Percentiles rank a stretch among this genome's conserved stretches.
phyloP scores from a whole-genome alignment of 2,113 vertebrate genomes.

The Urocolius indicus region DNA sequence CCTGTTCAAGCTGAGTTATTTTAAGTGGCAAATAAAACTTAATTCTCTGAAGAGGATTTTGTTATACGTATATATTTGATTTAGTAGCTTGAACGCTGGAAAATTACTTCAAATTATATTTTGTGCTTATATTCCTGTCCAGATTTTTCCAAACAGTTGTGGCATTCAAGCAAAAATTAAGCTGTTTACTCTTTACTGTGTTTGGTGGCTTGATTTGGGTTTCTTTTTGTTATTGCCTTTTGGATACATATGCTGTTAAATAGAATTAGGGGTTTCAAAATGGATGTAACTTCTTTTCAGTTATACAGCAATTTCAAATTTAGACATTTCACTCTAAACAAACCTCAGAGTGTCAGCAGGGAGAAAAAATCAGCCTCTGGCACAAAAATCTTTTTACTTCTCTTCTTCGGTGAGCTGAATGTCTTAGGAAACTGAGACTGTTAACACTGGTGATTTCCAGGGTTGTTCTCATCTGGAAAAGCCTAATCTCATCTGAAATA shows the following conservation, averaged over 20 bases:
- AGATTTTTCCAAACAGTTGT: not conserved
- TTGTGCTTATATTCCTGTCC: not conserved
- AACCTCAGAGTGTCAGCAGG: not conserved
- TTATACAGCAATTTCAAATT: not conserved
- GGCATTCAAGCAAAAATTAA: not conserved
- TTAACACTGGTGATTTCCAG: not conserved
- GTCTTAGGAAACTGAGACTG: not conserved
- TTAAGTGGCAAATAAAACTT: not conserved
- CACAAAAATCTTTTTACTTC: not conserved
- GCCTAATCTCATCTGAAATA: not conserved
- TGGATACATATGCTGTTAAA: not conserved
- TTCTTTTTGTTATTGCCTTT: not conserved
- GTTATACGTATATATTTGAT: not conserved
- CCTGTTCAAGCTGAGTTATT: not conserved
- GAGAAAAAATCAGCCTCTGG: not conserved
- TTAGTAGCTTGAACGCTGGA: not conserved
- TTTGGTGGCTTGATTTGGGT: not conserved
- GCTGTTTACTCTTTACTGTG: not conserved
- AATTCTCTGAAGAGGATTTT: constrained; percentile 1
- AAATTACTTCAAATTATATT: not conserved
- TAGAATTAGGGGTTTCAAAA: not conserved
- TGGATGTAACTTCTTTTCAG: not conserved
- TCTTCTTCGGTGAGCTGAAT: not conserved
- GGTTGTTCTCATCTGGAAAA: not conserved
- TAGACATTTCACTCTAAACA: not conserved